Conservation (phyloP, 2,888 invertebrate species). For the Nymphalis c-album region DNA sequence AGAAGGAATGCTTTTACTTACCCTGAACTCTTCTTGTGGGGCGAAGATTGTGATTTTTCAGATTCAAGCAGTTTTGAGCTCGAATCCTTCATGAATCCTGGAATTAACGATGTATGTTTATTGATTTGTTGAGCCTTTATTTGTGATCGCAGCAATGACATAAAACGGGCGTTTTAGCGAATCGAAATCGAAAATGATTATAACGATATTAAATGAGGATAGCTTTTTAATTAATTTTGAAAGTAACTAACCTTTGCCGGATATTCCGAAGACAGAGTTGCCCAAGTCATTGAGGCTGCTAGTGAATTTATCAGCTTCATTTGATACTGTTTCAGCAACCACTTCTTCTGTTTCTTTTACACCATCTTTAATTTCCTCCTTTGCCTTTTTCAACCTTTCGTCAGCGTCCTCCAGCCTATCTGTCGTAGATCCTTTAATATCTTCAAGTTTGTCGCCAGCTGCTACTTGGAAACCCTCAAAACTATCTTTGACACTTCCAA, state of each 20-base stretch:
- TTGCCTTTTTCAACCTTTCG: conserved; percentile 56
- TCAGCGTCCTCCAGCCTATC: conserved; percentile 57
- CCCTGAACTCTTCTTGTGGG: conserved; percentile 76
- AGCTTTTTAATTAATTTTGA: conserved; percentile 12
- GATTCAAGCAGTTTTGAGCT: conserved; percentile 73
- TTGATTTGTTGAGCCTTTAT: not conserved
- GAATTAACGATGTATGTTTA: conserved; percentile 25
- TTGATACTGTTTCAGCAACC: conserved; percentile 53
- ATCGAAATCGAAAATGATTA: not conserved
- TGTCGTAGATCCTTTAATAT: conserved; percentile 58
- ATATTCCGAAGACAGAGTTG: conserved; percentile 72
- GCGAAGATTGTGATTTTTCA: conserved; percentile 71
- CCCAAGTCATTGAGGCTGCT: conserved; percentile 74
- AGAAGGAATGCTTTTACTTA: conserved; percentile 46
- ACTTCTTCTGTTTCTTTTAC: conserved; percentile 51
- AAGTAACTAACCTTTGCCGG: conserved; percentile 67
- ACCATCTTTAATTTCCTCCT: conserved; percentile 47
- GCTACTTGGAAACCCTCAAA: conserved; percentile 76
- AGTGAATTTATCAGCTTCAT: conserved; percentile 69
- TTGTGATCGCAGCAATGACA: conserved; percentile 21
- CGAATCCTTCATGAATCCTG: conserved; percentile 76
- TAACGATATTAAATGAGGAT: conserved; percentile 3
- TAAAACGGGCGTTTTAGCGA: conserved; percentile 22
- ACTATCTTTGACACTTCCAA: conserved; percentile 61
- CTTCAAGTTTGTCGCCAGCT: conserved; percentile 71